Evolutionary conservation across 1,140 invertebrate species (phyloP), one percentile per base, ranked within the genome.

Genomic region (Stegodyphus dumicola): DNA sequence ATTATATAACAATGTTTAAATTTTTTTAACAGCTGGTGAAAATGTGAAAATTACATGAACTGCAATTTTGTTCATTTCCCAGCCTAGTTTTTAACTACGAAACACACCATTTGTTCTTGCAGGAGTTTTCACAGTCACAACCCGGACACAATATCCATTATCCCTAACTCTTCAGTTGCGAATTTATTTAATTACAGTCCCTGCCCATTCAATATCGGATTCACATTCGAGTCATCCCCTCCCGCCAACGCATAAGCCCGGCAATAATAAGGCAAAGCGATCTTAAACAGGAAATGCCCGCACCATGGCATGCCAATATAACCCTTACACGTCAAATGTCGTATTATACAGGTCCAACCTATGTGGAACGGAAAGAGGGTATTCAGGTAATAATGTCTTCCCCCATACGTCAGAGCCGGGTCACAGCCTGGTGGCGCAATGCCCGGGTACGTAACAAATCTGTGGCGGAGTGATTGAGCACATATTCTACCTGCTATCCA

Each of bases 381-480:
- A 76, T 76, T 77, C 73, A 77, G 81, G 73, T 76, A 85, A 76
- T 76, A 85, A 76, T 76, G 65, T 77, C 65, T 53, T 56, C 66
- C 17, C 52, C 53, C 71, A 33, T 69, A 76, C 74, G 73, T 77
- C 81, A 77, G 73, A 75, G 70, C 78, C 80, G 80, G 73, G 80
- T 83, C 80, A 69, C 78, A 80, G 69, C 78, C 78, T 53, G 54
- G n/a, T 83, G 80, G 71, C 71, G 80, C 80, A 83, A 83, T 83
- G 80, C 80, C 80, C 69, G 80, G 80, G 54, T 85, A 85, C 79
- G 79, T 81, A 81, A 81, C 81, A 85, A 85, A 85, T 85, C 81
- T 85, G 81, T 85, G 81, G 81, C 73, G 74, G 79, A 85, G 81
- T 85, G 81, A 85, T 85, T 85, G 81, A 85, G 81, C 81, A 85